Evolutionary conservation across 1,140 invertebrate genomes (phyloP).

Genomic region (Drosophila bocki): DNA sequence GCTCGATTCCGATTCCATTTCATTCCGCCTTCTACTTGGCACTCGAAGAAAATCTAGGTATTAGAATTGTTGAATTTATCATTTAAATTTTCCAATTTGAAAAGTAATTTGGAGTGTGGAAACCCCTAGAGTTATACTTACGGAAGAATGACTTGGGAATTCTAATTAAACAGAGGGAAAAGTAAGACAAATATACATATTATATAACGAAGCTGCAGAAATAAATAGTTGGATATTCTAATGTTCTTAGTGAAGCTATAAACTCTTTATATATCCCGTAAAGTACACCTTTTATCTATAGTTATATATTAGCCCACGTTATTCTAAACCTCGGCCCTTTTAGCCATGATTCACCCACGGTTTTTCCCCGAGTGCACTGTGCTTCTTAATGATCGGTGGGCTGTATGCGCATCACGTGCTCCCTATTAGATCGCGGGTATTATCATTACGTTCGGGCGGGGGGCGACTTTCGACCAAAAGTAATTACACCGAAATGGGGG

Average conservation of each 20-base stretch:
- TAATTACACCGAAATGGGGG: constrained; percentile 36
- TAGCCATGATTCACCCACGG: constrained; percentile 6
- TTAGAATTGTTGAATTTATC: too few relatives aligned
- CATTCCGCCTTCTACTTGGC: constrained; percentile 23
- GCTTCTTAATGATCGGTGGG: constrained; percentile 41
- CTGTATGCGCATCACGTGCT: constrained; percentile 68
- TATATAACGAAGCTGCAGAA: too few relatives aligned
- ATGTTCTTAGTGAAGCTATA: background rate
- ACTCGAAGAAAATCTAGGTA: constrained; percentile 5
- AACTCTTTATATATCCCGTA: background rate
- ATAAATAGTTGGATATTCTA: too few relatives aligned
- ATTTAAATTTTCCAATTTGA: background rate
- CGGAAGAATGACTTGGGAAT: background rate
- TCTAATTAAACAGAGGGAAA: background rate
- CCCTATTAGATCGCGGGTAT: constrained; percentile 61
- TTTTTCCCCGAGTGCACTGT: constrained; percentile 32
- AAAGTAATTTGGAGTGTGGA: background rate
- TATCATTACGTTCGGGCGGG: constrained; percentile 50
- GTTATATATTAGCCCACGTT: background rate
- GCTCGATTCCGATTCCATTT: constrained; percentile 17
- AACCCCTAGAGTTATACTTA: background rate
- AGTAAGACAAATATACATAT: too few relatives aligned
- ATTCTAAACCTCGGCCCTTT: background rate
- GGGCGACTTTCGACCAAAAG: constrained; percentile 48
- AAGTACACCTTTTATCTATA: background rate